phyloP scores from a whole-genome alignment of 2,888 invertebrate species.

The Cepaea hortensis region DNA sequence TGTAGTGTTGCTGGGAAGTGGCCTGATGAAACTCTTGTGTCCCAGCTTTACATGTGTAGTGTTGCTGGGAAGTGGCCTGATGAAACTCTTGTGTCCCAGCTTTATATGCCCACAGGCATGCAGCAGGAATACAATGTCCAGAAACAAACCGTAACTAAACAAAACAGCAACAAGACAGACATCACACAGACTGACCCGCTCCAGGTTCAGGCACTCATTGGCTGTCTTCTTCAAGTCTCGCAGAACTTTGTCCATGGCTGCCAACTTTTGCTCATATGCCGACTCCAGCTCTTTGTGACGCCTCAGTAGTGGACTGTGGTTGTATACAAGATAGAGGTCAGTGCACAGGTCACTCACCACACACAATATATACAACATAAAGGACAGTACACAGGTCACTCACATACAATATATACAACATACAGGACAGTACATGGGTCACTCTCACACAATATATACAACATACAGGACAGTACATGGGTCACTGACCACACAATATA shows the following conservation, averaged over 20 bases:
- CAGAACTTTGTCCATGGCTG: conserved; percentile 6
- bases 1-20: too few species aligned
- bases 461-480: too few species aligned
- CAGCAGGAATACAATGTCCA: too few species aligned
- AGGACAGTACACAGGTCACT: not conserved
- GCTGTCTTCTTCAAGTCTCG: not conserved
- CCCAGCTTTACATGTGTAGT: too few species aligned
- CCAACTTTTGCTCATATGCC: not conserved
- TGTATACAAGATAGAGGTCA: not conserved
- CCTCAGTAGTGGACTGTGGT: conserved; percentile 22
- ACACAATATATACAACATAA: not conserved
- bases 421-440: not conserved
- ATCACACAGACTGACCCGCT: not conserved
- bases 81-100: too few species aligned
- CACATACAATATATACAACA: not conserved
- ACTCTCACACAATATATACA: too few species aligned
- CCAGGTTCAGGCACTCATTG: too few species aligned
- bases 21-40: too few species aligned
- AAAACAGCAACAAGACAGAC: not conserved
- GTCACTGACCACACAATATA: not conserved
- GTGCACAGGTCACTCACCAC: not conserved
- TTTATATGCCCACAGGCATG: too few species aligned
- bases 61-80: too few species aligned
- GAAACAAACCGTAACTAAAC: too few species aligned
- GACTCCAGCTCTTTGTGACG: conserved; percentile 21